Conservation (phyloP, 1,140 invertebrate genomes). For the Chironomus tepperi region DNA sequence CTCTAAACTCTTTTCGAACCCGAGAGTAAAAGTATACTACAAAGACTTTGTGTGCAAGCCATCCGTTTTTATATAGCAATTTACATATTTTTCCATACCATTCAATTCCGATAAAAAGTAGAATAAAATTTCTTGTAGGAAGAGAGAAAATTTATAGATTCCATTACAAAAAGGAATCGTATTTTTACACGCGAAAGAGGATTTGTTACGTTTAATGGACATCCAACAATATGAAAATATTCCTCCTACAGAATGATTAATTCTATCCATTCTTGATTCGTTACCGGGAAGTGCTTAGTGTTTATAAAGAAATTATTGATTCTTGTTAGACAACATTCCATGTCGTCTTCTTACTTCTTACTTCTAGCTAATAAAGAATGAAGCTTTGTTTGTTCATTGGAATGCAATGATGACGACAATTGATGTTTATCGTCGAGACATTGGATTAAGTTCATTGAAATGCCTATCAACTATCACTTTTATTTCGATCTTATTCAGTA, state of each 20-base stretch:
- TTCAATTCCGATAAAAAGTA: neutral
- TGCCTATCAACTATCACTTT: no score
- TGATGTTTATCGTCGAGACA: no score
- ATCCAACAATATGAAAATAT: neutral
- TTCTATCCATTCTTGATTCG: neutral
- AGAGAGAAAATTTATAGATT: slow-evolving; percentile 5
- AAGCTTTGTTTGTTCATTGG: no score
- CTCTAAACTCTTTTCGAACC: neutral
- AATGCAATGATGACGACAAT: no score
- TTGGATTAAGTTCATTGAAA: no score
- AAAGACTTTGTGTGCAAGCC: neutral
- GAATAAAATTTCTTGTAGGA: slow-evolving; percentile 8
- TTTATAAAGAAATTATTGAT: neutral
- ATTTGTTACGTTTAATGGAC: slow-evolving; percentile 14
- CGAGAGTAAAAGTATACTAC: neutral
- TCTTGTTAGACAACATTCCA: slow-evolving; percentile 6
- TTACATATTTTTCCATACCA: neutral
- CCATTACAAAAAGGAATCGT: neutral
- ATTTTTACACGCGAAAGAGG: slow-evolving; percentile 6
- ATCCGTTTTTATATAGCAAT: neutral
- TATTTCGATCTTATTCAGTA: no score
- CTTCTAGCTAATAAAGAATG: no score
- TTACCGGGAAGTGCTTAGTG: neutral
- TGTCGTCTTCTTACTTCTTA: no score
- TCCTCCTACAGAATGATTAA: neutral